Evolutionary conservation across 2,888 invertebrate species (phyloP).

Genomic region (Ptilodon capucinus): DNA sequence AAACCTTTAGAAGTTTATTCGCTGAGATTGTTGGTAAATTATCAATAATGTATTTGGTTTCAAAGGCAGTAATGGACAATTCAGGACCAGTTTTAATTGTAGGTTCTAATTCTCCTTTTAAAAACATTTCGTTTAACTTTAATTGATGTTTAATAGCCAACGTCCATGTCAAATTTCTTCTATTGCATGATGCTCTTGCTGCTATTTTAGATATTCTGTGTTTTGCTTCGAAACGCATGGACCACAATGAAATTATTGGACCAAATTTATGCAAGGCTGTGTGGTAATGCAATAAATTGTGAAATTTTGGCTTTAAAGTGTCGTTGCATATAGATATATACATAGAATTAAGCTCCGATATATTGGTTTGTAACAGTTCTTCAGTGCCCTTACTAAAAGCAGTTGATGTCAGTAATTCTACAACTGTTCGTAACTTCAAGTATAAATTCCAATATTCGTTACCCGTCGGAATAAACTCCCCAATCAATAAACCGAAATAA

Average conservation of each 20-base stretch:
- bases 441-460: constrained; percentile 16
- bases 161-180: constrained; percentile 12
- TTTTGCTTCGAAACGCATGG: constrained; percentile 23
- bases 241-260: constrained; percentile 14
- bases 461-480: constrained; percentile 12
- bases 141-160: constrained; percentile 17
- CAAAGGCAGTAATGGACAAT: no score
- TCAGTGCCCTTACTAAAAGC: constrained; percentile 5
- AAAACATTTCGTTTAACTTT: constrained; percentile 11
- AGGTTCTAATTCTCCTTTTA: background rate
- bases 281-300: constrained; percentile 16
- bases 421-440: background rate
- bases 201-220: constrained; percentile 14
- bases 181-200: constrained; percentile 7
- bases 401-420: background rate
- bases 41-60: no score
- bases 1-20: no score
- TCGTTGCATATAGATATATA: constrained; percentile 5
- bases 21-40: no score
- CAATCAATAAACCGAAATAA: constrained; percentile 21
- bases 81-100: no score
- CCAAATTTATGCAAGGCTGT: constrained; percentile 15
- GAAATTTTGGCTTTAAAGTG: constrained; percentile 7
- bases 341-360: constrained; percentile 15
- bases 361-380: constrained; percentile 8